Evolutionary conservation across 2,797 vertebrate species (phyloP).

Genomic region (Arctocebus calabarensis): DNA sequence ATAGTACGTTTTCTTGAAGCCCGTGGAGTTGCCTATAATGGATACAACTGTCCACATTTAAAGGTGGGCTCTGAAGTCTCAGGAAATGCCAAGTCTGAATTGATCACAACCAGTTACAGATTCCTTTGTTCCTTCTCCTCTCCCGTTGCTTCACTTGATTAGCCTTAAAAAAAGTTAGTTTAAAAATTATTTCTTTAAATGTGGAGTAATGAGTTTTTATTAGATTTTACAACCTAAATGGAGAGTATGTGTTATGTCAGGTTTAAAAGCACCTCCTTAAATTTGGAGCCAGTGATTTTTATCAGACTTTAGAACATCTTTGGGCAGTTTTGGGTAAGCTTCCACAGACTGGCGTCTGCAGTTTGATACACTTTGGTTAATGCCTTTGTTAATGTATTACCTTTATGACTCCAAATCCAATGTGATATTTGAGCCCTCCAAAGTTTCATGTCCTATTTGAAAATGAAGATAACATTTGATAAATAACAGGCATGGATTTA

Average conservation of each 20-base stretch:
- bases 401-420: not conserved
- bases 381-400: not conserved
- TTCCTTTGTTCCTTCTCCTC: no score
- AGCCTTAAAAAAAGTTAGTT: not conserved
- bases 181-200: conserved; percentile 1
- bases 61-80: not conserved
- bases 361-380: not conserved
- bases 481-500: not conserved
- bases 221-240: not conserved
- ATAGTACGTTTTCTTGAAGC: not conserved
- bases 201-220: not conserved
- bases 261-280: not conserved
- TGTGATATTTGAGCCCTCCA: not conserved
- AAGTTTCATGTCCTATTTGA: conserved; percentile 29
- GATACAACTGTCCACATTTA: not conserved
- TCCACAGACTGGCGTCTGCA: not conserved
- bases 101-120: no score
- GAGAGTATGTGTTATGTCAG: not conserved
- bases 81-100: not conserved
- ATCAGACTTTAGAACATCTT: not conserved
- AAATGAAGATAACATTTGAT: conserved; percentile 23
- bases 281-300: not conserved
- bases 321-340: not conserved
- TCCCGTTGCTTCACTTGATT: no score
- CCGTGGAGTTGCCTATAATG: not conserved